These are phyloP conservation scores for Telmatherina bonti DNA, from an alignment of 2,797 vertebrate genomes.

Conservation along the genomic window DNA sequence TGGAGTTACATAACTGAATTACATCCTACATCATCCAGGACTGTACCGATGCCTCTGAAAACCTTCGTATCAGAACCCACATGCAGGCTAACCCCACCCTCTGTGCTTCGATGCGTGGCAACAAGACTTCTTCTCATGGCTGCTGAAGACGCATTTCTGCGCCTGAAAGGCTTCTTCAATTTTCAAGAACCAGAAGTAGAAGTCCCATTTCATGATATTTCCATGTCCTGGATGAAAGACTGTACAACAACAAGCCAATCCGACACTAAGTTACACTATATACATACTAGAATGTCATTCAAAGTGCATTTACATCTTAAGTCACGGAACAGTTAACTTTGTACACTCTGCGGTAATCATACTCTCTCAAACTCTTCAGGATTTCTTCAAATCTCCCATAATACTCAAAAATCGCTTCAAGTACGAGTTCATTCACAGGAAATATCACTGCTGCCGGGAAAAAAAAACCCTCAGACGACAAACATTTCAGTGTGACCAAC, in stretches of 20 bases:
- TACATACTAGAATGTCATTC: constrained; percentile 47
- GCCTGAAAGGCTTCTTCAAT: background rate
- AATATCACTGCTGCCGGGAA: constrained; percentile 37
- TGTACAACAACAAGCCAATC: background rate
- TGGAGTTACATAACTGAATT: constrained; percentile 3
- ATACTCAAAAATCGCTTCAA: constrained; percentile 54
- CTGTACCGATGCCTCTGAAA: constrained; percentile 4
- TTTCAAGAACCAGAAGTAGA: background rate
- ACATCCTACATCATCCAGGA: background rate
- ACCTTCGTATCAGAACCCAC: background rate
- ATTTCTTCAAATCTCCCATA: constrained; percentile 27
- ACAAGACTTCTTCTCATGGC: background rate
- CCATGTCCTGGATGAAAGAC: background rate
- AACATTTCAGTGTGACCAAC: background rate
- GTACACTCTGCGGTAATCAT: constrained; percentile 49
- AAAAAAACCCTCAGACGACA: constrained; percentile 5
- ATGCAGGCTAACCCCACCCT: constrained; percentile 2
- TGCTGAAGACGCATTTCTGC: background rate
- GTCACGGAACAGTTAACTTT: constrained; percentile 49
- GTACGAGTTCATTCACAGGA: constrained; percentile 56
- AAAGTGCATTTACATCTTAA: constrained; percentile 60
- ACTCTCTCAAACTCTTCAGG: constrained; percentile 29
- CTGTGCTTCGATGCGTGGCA: background rate
- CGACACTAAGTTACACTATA: constrained; percentile 26
- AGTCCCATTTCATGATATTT: background rate